These are phyloP conservation scores for Drosophila subpulchrella DNA, from an alignment of 1,140 invertebrate species.

Conservation along the genomic window DNA sequence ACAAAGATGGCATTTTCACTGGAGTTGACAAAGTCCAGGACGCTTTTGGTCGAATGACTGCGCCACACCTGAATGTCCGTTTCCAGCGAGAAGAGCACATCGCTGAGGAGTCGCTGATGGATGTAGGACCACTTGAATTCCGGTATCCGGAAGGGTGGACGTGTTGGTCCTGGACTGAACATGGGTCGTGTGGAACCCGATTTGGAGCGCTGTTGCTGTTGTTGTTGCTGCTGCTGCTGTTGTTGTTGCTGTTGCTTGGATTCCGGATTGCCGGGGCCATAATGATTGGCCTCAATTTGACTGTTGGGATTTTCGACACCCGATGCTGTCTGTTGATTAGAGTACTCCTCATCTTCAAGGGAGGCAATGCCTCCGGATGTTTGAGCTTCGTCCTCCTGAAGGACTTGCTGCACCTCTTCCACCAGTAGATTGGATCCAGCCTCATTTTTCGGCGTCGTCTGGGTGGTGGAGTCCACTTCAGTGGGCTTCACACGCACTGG, in stretches of 20 bases:
- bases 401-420: constrained; percentile 26
- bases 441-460: constrained; percentile 77
- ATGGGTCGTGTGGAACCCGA: constrained; percentile 90
- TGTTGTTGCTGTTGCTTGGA: constrained; percentile 83
- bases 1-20: constrained; percentile 99
- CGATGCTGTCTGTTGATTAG: constrained; percentile 85
- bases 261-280: constrained; percentile 82
- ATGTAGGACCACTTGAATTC: constrained; percentile 99
- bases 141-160: constrained; percentile 98
- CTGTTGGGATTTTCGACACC: constrained; percentile 78
- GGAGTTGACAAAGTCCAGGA: constrained; percentile 99
- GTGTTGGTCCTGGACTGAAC: constrained; percentile 97
- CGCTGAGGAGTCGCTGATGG: constrained; percentile 97
- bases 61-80: constrained; percentile 97
- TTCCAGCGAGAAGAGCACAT: constrained; percentile 98
- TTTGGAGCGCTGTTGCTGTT: constrained; percentile 85
- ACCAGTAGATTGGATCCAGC: constrained; percentile 26
- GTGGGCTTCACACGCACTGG: constrained; percentile 51
- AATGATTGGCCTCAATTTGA: constrained; percentile 89
- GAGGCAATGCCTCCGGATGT: not conserved
- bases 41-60: constrained; percentile 97
- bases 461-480: constrained; percentile 79
- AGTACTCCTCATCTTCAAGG: constrained; percentile 48
- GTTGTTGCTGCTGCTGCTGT: constrained; percentile 14
- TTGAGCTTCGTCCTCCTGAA: constrained; percentile 15